These are phyloP conservation scores for Pluvianellus socialis DNA, from an alignment of 2,113 vertebrate genomes.

Conservation along the genomic window DNA sequence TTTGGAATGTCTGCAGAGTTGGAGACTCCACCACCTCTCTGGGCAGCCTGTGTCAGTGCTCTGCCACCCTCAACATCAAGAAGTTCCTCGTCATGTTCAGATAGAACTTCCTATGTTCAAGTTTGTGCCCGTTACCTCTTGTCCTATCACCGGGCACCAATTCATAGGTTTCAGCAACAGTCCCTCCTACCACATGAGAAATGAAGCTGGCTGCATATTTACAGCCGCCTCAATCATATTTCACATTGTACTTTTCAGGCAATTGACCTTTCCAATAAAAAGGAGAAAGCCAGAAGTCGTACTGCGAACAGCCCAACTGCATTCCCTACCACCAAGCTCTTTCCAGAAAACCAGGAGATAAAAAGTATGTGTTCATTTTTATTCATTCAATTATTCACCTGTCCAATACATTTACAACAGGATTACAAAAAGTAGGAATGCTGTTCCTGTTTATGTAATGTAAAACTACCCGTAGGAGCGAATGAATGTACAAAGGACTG, in stretches of 20 bases:
- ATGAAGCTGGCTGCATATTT: background rate
- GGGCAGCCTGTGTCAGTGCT: too few species aligned
- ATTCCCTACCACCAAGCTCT: background rate
- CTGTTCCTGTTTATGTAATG: background rate
- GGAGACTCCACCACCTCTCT: too few species aligned
- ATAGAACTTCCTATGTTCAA: too few species aligned
- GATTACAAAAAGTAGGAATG: background rate
- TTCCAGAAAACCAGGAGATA: background rate
- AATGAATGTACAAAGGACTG: fast-evolving
- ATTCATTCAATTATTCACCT: background rate
- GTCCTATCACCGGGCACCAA: too few species aligned
- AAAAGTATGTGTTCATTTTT: background rate
- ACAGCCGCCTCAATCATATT: background rate
- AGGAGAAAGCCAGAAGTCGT: background rate
- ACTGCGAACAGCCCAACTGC: background rate
- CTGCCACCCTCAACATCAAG: too few species aligned
- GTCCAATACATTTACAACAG: background rate
- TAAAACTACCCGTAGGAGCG: background rate
- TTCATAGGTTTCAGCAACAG: background rate
- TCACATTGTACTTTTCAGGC: background rate
- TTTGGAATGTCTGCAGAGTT: too few species aligned
- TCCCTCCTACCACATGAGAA: background rate
- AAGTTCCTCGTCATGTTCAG: too few species aligned
- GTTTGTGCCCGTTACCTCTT: too few species aligned
- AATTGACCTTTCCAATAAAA: background rate